A percentile compares a stretch with the other conserved stretches of the same genome.
Evolutionary conservation across 1,140 invertebrate species (phyloP).

Genomic region (Cydia strobilella): DNA sequence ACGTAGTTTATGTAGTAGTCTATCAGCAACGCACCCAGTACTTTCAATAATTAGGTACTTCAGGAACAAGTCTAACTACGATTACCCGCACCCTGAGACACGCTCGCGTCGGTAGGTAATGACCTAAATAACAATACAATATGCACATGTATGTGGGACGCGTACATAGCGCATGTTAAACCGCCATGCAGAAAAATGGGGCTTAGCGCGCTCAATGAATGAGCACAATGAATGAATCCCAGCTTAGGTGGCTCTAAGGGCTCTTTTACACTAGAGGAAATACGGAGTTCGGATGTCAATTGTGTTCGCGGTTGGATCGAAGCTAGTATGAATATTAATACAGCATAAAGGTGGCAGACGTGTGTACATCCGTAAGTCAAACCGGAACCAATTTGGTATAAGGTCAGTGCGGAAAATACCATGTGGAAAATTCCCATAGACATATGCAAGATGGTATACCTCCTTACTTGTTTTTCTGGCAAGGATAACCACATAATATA

Average conservation of each 20-base stretch:
- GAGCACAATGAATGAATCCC: slow-evolving; percentile 14
- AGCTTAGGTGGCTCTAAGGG: neutral
- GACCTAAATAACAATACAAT: slow-evolving; percentile 27
- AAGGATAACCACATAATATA: no score
- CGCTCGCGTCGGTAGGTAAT: slow-evolving; percentile 17
- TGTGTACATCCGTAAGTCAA: no score
- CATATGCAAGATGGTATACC: no score
- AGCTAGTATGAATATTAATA: neutral
- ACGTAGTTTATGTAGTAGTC: neutral
- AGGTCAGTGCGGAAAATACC: no score
- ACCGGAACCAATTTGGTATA: no score
- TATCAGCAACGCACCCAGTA: slow-evolving; percentile 7
- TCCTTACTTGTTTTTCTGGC: no score
- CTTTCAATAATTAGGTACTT: slow-evolving; percentile 28
- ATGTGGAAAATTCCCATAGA: no score
- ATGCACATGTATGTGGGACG: slow-evolving; percentile 23
- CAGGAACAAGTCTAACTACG: neutral
- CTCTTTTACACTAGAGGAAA: neutral
- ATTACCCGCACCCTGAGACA: slow-evolving; percentile 26
- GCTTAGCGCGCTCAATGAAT: slow-evolving; percentile 24
- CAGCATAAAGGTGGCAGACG: no score
- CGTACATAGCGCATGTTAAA: slow-evolving; percentile 24
- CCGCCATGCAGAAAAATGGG: slow-evolving; percentile 21
- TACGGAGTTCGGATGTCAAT: neutral
- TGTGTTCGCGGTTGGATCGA: neutral